Percentiles rank a stretch among this genome's conserved stretches.
Conservation (phyloP, 2,888 invertebrate species). For the Rhogogaster chlorosoma region DNA sequence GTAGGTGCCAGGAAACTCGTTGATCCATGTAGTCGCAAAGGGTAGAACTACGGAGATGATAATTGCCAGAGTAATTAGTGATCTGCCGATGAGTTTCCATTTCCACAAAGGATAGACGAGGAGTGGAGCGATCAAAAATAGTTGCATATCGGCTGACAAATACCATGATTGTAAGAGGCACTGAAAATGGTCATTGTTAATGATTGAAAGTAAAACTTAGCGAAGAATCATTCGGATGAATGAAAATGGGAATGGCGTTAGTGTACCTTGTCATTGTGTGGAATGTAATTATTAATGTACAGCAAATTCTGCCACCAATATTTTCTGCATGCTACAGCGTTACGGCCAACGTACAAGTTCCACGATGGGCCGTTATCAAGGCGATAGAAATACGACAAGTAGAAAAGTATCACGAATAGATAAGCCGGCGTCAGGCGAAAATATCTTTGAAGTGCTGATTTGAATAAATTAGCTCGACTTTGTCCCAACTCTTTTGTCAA, state of each 20-base stretch:
- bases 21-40: slow-evolving; percentile 80
- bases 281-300: slow-evolving; percentile 85
- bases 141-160: slow-evolving; percentile 81
- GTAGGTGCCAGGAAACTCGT: slow-evolving; percentile 83
- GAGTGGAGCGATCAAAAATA: slow-evolving; percentile 83
- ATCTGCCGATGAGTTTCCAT: slow-evolving; percentile 80
- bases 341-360: slow-evolving; percentile 78
- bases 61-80: slow-evolving; percentile 77
- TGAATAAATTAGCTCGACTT: slow-evolving; percentile 65
- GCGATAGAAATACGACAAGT: slow-evolving; percentile 84
- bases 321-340: slow-evolving; percentile 80
- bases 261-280: slow-evolving; percentile 80
- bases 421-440: slow-evolving; percentile 86
- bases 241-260: neutral
- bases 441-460: slow-evolving; percentile 59
- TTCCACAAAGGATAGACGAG: slow-evolving; percentile 83
- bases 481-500: slow-evolving; percentile 83
- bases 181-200: slow-evolving; percentile 76
- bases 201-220: neutral
- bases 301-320: slow-evolving; percentile 87
- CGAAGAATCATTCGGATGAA: neutral
- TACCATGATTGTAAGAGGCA: slow-evolving; percentile 87
- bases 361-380: slow-evolving; percentile 86
- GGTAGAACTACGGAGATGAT: slow-evolving; percentile 79
- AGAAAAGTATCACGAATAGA: slow-evolving; percentile 84